Evolutionary conservation across 2,797 vertebrate genomes (phyloP).

Genomic region (Champsocephalus esox): DNA sequence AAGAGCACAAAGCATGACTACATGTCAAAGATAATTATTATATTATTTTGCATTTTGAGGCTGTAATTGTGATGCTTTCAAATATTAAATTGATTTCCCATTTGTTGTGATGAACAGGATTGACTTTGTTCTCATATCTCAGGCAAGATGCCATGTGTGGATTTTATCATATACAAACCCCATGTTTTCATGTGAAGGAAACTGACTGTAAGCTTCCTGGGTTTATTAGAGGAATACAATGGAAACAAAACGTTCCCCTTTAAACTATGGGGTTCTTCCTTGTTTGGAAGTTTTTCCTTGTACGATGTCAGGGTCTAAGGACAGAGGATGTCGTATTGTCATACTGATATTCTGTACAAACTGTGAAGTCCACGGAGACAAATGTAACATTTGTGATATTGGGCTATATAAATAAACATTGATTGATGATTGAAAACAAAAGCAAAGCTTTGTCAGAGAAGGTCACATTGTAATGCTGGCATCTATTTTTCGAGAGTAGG

Average conservation of each 20-base stretch:
- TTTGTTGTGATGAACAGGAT: neutral
- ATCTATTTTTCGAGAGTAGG: conserved; percentile 22
- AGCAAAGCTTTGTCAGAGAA: conserved; percentile 20
- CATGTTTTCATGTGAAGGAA: conserved; percentile 14
- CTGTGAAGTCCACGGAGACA: too few relatives aligned
- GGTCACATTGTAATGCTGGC: conserved; percentile 17
- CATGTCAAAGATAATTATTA: conserved; percentile 1
- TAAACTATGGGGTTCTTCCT: too few relatives aligned
- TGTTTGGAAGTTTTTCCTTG: too few relatives aligned
- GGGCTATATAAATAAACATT: too few relatives aligned
- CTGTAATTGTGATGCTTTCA: neutral
- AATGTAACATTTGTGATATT: too few relatives aligned
- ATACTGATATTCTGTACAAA: too few relatives aligned
- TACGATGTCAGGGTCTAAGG: too few relatives aligned
- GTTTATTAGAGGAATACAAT: neutral
- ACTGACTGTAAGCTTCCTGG: neutral
- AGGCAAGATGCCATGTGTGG: neutral
- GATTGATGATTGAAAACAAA: neutral
- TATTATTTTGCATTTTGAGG: neutral
- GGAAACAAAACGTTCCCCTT: neutral
- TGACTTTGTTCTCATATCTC: neutral
- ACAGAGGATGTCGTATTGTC: too few relatives aligned
- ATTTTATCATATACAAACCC: neutral
- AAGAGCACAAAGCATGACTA: conserved; percentile 3
- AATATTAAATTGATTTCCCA: neutral